Percentiles rank a stretch among this genome's conserved stretches.
These are phyloP conservation scores for Tyria jacobaeae DNA, from an alignment of 2,888 invertebrate species.

Conservation along the genomic window DNA sequence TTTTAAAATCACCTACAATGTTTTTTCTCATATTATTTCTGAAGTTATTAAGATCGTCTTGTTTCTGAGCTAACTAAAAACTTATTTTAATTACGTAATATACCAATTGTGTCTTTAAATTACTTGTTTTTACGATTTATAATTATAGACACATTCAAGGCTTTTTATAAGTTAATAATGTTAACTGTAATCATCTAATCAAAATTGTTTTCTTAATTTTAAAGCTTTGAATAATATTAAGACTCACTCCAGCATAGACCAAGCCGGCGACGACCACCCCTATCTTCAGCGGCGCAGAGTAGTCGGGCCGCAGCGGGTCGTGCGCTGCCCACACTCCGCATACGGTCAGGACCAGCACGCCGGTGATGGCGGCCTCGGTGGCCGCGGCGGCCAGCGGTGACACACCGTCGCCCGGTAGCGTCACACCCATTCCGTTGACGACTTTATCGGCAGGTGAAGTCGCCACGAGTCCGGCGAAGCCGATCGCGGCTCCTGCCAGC, in stretches of 20 bases:
- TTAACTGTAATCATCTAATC: too few relatives aligned
- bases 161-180: too few relatives aligned
- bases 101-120: too few relatives aligned
- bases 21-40: too few relatives aligned
- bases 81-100: too few relatives aligned
- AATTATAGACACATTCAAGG: too few relatives aligned
- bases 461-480: constrained; percentile 63
- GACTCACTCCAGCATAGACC: constrained; percentile 69
- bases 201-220: not conserved
- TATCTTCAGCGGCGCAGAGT: constrained; percentile 68
- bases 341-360: constrained; percentile 62
- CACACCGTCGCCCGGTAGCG: constrained; percentile 52
- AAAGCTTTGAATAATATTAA: not conserved
- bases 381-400: constrained; percentile 47
- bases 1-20: too few relatives aligned
- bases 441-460: constrained; percentile 45
- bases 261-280: constrained; percentile 74
- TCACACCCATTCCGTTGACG: constrained; percentile 35
- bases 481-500: constrained; percentile 64
- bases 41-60: too few relatives aligned
- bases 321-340: constrained; percentile 69
- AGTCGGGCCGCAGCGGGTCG: constrained; percentile 63
- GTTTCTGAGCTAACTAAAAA: too few relatives aligned
- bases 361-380: constrained; percentile 67
- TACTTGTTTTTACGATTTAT: too few relatives aligned